A percentile compares a stretch with the other conserved stretches of the same genome.
These are phyloP conservation scores for Doryteuthis pealeii DNA, from an alignment of 1,140 invertebrate species.

Conservation along the genomic window DNA sequence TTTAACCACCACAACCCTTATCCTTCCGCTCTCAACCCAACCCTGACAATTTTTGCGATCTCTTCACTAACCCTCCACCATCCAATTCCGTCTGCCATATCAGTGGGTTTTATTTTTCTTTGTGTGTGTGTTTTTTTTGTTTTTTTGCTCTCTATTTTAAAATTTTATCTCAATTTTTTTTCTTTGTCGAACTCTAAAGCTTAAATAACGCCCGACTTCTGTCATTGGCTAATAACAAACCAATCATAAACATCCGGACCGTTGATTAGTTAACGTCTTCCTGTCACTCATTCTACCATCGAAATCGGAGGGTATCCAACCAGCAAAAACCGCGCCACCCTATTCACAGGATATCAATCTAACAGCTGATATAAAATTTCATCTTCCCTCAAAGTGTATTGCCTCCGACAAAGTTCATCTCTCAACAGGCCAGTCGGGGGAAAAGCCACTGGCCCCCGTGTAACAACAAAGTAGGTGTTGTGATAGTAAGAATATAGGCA, in stretches of 20 bases:
- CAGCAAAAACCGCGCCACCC: not conserved
- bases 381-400: not conserved
- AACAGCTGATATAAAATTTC: slow-evolving; percentile 7
- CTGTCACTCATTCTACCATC: not conserved
- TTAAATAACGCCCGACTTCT: too few species aligned
- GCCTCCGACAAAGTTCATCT: not conserved
- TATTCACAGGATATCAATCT: slow-evolving; percentile 10
- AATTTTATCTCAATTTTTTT: too few species aligned
- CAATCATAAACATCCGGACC: not conserved
- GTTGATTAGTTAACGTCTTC: not conserved
- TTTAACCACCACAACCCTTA: too few species aligned
- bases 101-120: too few species aligned
- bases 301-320: not conserved
- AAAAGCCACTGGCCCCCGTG: not conserved
- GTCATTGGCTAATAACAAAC: not conserved
- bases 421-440: slow-evolving; percentile 3
- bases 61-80: too few species aligned
- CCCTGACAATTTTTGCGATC: too few species aligned
- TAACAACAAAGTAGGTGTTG: slow-evolving; percentile 22
- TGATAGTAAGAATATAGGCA: slow-evolving; percentile 19
- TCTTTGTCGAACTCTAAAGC: too few species aligned
- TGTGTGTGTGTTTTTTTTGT: too few species aligned
- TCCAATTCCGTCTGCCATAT: too few species aligned
- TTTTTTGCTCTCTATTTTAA: too few species aligned
- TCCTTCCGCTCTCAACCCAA: too few species aligned